A percentile compares a stretch with the other conserved stretches of the same genome.
phyloP scores from a whole-genome alignment of 1,140 invertebrate genomes.

The Temnothorax nylanderi region DNA sequence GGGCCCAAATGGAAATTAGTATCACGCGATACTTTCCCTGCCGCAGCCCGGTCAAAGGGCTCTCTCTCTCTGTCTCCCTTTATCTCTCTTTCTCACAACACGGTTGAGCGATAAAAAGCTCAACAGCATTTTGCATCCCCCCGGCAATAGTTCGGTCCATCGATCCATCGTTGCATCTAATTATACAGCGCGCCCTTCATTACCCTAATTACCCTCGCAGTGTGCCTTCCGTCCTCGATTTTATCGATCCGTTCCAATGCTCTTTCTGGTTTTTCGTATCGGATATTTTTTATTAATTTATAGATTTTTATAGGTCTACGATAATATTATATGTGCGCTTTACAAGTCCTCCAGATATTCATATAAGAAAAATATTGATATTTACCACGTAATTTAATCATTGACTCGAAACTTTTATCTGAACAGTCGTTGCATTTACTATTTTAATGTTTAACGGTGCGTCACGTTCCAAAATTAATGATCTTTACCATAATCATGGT shows the following conservation, averaged over 20 bases:
- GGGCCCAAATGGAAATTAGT: constrained; percentile 66
- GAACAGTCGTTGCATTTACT: neutral
- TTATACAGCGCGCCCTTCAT: constrained; percentile 63
- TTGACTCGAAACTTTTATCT: neutral
- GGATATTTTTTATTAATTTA: neutral
- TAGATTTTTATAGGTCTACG: neutral
- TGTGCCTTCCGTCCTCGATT: constrained; percentile 23
- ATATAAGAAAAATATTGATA: neutral
- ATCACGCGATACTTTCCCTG: constrained; percentile 48
- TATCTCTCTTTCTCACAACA: neutral
- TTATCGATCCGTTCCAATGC: constrained; percentile 52
- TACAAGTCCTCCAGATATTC: neutral
- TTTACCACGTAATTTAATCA: neutral
- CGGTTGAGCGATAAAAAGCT: constrained; percentile 59
- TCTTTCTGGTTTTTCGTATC: neutral
- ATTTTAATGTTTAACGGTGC: neutral
- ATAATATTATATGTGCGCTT: neutral
- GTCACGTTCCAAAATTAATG: neutral
- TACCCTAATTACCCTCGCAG: constrained; percentile 68
- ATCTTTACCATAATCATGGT: neutral
- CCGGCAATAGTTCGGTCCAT: constrained; percentile 46
- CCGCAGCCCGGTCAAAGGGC: constrained; percentile 49
- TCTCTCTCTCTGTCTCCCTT: neutral
- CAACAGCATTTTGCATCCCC: constrained; percentile 48
- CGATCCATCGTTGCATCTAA: constrained; percentile 62